A percentile compares a stretch with the other conserved stretches of the same genome.
Conservation (phyloP, 2,888 invertebrate genomes). For the Thymelicus lineola region DNA sequence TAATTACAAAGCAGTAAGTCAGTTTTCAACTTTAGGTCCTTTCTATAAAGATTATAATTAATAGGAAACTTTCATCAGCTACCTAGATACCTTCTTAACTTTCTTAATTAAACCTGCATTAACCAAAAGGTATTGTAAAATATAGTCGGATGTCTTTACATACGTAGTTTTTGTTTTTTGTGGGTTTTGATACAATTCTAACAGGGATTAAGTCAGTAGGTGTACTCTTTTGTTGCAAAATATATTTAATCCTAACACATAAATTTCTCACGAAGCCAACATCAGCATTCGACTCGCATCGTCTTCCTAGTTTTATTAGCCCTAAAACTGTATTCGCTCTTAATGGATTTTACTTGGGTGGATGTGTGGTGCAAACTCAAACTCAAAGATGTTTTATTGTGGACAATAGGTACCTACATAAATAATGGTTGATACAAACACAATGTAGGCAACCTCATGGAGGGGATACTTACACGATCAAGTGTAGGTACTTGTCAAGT, state of each 20-base stretch:
- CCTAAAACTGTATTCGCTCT: slow-evolving; percentile 12
- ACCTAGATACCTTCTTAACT: slow-evolving; percentile 3
- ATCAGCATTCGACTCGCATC: slow-evolving; percentile 8
- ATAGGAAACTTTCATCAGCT: too few species aligned
- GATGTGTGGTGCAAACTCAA: neutral
- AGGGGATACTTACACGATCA: too few species aligned
- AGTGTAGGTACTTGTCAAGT: too few species aligned
- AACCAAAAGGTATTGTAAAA: slow-evolving; percentile 22
- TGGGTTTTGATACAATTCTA: neutral
- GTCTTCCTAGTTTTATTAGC: slow-evolving; percentile 14
- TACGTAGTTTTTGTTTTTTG: slow-evolving; percentile 29
- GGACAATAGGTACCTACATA: too few species aligned
- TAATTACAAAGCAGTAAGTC: too few species aligned
- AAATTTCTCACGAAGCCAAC: slow-evolving; percentile 1
- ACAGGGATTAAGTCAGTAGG: neutral
- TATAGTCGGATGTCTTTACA: slow-evolving; percentile 16
- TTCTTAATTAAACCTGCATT: slow-evolving; percentile 15
- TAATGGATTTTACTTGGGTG: slow-evolving; percentile 31
- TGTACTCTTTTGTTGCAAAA: neutral
- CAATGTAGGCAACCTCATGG: too few species aligned
- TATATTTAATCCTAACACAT: neutral
- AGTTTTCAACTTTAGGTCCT: too few species aligned
- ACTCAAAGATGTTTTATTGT: too few species aligned
- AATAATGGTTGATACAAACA: too few species aligned
- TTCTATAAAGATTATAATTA: too few species aligned